Percentiles rank a stretch among this genome's conserved stretches.
phyloP scores from a whole-genome alignment of 1,140 invertebrate genomes.

The Saccostrea cuccullata region DNA sequence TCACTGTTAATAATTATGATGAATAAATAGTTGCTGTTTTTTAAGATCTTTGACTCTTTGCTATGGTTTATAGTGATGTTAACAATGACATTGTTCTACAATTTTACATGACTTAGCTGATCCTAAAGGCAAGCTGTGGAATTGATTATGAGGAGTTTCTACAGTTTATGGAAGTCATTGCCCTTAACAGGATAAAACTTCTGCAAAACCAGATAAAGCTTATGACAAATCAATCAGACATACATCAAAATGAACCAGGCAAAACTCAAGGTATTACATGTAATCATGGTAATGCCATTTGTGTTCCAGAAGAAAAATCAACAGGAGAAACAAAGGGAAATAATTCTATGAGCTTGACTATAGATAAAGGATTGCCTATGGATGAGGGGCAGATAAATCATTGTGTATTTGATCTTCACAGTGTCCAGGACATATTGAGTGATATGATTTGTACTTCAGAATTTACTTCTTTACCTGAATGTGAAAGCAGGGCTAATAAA shows the following conservation, averaged over 20 bases:
- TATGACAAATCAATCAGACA: neutral
- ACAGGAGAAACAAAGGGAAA: neutral
- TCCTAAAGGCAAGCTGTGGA: slow-evolving; percentile 90
- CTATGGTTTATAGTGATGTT: too few species aligned
- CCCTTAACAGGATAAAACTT: slow-evolving; percentile 68
- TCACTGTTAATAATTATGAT: too few species aligned
- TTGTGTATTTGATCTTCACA: slow-evolving; percentile 47
- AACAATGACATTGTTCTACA: too few species aligned
- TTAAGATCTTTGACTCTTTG: too few species aligned
- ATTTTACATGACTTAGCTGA: slow-evolving; percentile 62
- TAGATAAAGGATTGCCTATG: neutral
- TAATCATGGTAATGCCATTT: neutral
- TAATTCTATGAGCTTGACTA: neutral
- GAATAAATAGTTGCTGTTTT: too few species aligned
- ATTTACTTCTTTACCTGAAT: slow-evolving; percentile 6
- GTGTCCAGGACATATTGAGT: slow-evolving; percentile 41
- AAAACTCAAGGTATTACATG: neutral
- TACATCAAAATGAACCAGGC: neutral
- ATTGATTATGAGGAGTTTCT: slow-evolving; percentile 88
- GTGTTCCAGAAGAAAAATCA: neutral
- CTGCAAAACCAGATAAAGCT: neutral
- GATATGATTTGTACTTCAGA: slow-evolving; percentile 45
- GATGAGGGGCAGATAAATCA: neutral
- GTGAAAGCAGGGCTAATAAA: neutral
- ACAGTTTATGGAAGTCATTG: slow-evolving; percentile 84